phyloP scores from a whole-genome alignment of 2,797 vertebrate species.

The Spea hammondii region DNA sequence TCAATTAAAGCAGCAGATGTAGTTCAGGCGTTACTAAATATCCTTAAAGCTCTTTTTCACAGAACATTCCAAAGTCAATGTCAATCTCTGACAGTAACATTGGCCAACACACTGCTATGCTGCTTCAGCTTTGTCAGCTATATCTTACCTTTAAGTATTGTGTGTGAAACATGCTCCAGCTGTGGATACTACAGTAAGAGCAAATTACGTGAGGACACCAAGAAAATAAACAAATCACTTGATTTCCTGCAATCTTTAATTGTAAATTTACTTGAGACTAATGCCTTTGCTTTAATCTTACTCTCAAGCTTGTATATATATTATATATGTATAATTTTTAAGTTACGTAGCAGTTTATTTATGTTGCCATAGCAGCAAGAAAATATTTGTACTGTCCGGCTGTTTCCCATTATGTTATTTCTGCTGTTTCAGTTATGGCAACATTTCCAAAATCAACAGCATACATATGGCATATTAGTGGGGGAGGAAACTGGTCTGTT shows the following conservation, averaged over 20 bases:
- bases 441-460: no score
- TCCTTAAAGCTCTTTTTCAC: constrained; percentile 48
- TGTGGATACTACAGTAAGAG: constrained; percentile 4
- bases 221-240: constrained; percentile 23
- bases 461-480: no score
- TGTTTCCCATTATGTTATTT: background rate
- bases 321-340: background rate
- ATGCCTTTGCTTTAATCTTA: no score
- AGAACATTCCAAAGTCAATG: constrained; percentile 31
- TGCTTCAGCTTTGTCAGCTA: background rate
- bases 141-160: constrained; percentile 10
- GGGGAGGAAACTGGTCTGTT: no score
- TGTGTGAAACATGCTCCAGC: constrained; percentile 15
- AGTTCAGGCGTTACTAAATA: constrained; percentile 48
- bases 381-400: constrained; percentile 5
- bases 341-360: background rate
- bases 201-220: constrained; percentile 29
- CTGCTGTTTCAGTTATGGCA: no score
- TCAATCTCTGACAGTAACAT: constrained; percentile 11
- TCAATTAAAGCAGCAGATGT: constrained; percentile 46
- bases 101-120: constrained; percentile 3
- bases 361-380: background rate
- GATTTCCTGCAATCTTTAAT: constrained; percentile 1
- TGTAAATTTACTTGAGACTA: background rate
- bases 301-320: background rate